Conservation (phyloP, 1,140 invertebrate species). For the Diprion similis region DNA sequence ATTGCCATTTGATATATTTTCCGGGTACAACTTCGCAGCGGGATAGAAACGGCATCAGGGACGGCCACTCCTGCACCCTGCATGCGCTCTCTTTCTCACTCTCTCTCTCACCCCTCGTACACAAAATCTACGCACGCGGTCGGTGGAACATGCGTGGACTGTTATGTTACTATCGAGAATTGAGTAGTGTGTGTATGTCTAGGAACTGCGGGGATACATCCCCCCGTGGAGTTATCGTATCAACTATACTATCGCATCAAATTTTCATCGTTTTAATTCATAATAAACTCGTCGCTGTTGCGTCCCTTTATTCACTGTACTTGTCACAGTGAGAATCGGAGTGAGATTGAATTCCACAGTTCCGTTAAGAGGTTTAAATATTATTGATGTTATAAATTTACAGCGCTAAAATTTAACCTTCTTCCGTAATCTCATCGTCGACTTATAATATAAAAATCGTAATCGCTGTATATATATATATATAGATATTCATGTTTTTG, state of each 20-base stretch:
- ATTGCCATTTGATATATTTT: constrained; percentile 62
- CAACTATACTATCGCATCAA: background rate
- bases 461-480: too few species aligned
- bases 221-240: background rate
- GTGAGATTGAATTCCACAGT: background rate
- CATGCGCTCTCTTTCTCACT: background rate
- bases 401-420: too few species aligned
- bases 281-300: constrained; percentile 2
- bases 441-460: too few species aligned
- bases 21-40: constrained; percentile 14
- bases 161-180: background rate
- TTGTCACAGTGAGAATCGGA: background rate
- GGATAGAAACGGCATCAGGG: background rate
- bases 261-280: background rate
- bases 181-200: background rate
- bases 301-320: background rate
- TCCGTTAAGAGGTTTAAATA: too few species aligned
- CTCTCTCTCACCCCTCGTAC: background rate
- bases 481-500: too few species aligned
- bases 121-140: background rate
- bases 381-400: too few species aligned
- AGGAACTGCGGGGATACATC: background rate
- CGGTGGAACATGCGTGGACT: background rate
- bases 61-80: background rate
- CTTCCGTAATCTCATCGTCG: too few species aligned